These are phyloP conservation scores for Protophormia terraenovae DNA, from an alignment of 2,888 invertebrate genomes.

Conservation along the genomic window DNA sequence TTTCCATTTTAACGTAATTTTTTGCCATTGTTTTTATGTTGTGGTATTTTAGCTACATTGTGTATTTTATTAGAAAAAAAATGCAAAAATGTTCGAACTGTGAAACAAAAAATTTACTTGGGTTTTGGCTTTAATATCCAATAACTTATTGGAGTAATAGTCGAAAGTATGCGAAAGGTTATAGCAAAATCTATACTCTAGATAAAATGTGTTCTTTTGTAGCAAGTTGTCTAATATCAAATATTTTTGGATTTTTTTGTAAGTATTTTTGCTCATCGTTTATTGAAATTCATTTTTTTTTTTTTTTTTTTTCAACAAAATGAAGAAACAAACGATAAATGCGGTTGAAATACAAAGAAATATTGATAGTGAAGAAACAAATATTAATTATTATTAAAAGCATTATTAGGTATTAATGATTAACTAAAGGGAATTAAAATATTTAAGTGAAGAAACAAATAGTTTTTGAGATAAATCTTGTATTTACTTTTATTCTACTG, in stretches of 20 bases:
- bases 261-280: background rate
- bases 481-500: background rate
- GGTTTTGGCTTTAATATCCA: constrained; percentile 47
- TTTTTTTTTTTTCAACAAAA: background rate
- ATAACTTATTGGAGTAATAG: constrained; percentile 41
- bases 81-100: too few species aligned
- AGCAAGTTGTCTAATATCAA: background rate
- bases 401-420: constrained; percentile 3
- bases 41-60: constrained; percentile 51
- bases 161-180: background rate
- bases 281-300: background rate
- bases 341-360: constrained; percentile 35
- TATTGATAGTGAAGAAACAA: constrained; percentile 21
- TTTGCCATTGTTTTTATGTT: constrained; percentile 60
- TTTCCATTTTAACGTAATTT: constrained; percentile 37
- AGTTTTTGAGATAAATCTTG: background rate
- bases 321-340: constrained; percentile 2
- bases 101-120: constrained; percentile 60
- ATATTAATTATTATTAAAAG: constrained; percentile 5
- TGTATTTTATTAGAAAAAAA: constrained; percentile 32
- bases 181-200: background rate
- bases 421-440: background rate
- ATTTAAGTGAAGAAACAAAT: background rate
- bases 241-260: background rate
- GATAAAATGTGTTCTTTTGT: background rate